A percentile compares a stretch with the other conserved stretches of the same genome.
These are phyloP conservation scores for Synanthedon andrenaeformis DNA, from an alignment of 2,888 invertebrate genomes.

Conservation along the genomic window DNA sequence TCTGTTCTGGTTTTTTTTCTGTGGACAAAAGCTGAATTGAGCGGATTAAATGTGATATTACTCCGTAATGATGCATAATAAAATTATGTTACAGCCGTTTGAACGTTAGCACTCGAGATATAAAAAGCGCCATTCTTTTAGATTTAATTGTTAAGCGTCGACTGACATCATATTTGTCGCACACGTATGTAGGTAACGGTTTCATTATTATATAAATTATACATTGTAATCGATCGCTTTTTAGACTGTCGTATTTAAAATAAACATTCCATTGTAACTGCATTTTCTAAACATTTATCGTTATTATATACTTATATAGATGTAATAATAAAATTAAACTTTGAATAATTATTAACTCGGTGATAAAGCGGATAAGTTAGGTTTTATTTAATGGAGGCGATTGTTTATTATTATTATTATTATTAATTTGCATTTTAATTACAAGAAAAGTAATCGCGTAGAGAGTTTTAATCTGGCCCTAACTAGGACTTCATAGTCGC, in stretches of 20 bases:
- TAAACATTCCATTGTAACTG: conserved; percentile 54
- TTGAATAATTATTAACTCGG: too few species aligned
- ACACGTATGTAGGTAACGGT: conserved; percentile 21
- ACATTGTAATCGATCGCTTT: conserved; percentile 37
- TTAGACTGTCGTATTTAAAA: conserved; percentile 64
- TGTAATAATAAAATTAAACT: conserved; percentile 3
- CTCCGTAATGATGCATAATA: conserved; percentile 23
- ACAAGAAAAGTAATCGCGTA: conserved; percentile 28
- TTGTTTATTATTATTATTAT: conserved; percentile 16
- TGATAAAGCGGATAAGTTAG: conserved; percentile 23
- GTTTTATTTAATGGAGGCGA: conserved; percentile 36
- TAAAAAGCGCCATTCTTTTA: conserved; percentile 35
- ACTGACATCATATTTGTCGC: conserved; percentile 53
- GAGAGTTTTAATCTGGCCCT: conserved; percentile 42
- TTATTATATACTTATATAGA: too few species aligned
- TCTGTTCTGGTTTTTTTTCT: too few species aligned
- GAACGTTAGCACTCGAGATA: conserved; percentile 47
- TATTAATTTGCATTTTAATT: conserved; percentile 40
- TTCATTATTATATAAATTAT: conserved; percentile 16
- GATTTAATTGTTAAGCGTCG: conserved; percentile 37
- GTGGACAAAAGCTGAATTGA: too few species aligned
- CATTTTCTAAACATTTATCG: conserved; percentile 42
- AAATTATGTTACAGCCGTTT: conserved; percentile 31
- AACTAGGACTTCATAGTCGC: conserved; percentile 61
- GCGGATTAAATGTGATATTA: conserved; percentile 6